Percentiles rank a stretch among this genome's conserved stretches.
phyloP scores from a whole-genome alignment of 2,797 vertebrate species.

The Cirrhinus molitorella region DNA sequence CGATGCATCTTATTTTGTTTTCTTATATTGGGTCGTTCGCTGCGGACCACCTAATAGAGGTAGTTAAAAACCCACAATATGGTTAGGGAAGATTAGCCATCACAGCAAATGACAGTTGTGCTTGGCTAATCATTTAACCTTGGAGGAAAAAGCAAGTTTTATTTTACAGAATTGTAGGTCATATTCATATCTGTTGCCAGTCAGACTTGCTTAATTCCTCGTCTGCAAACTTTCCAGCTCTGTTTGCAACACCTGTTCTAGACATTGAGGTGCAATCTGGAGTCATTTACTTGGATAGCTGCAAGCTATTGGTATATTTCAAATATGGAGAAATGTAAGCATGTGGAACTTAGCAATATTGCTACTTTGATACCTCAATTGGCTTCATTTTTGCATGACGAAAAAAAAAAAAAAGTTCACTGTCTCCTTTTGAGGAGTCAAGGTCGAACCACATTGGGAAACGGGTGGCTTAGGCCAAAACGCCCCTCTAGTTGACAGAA shows the following conservation, averaged over 20 bases:
- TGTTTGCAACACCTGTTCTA: constrained; percentile 45
- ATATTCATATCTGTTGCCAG: constrained; percentile 43
- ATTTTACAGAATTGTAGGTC: constrained; percentile 57
- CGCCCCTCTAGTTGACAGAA: constrained; percentile 85
- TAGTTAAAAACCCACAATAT: constrained; percentile 67
- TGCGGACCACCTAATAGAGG: constrained; percentile 61
- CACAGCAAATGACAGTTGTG: constrained; percentile 57
- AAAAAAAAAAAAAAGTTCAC: constrained; percentile 59
- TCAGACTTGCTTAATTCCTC: constrained; percentile 39
- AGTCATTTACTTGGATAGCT: constrained; percentile 44
- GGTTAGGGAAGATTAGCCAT: constrained; percentile 66
- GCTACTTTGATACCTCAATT: neutral
- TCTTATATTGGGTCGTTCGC: constrained; percentile 59
- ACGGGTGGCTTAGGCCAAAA: constrained; percentile 73
- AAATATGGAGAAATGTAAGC: constrained; percentile 33
- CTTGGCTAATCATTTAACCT: constrained; percentile 67
- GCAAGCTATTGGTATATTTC: constrained; percentile 28
- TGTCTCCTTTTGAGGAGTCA: constrained; percentile 70
- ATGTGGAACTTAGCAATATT: constrained; percentile 43
- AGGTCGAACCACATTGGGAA: constrained; percentile 75
- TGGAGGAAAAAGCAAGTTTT: constrained; percentile 51
- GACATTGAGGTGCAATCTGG: constrained; percentile 38
- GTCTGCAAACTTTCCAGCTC: constrained; percentile 31
- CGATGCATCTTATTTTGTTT: constrained; percentile 78
- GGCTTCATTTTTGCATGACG: constrained; percentile 24